Percentiles rank a stretch among this genome's conserved stretches.
Evolutionary conservation across 2,113 vertebrate genomes (phyloP).

Genomic region (Triplophysa dalaica): DNA sequence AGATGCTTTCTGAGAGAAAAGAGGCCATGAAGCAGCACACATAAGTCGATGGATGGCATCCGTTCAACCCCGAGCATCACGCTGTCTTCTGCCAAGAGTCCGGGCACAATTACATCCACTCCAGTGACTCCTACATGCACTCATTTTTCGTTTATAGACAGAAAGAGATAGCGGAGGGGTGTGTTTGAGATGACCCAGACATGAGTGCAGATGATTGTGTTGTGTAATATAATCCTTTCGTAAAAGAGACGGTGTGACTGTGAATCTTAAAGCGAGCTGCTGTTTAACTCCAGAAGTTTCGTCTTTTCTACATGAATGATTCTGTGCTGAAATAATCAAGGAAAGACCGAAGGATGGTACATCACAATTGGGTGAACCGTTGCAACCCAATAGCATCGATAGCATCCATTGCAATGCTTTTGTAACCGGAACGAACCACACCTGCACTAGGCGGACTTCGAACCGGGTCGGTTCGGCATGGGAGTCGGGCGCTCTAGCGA

Average conservation of each 20-base stretch:
- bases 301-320: background rate
- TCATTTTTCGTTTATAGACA: slow-evolving; percentile 30
- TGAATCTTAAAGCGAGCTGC: slow-evolving; percentile 22
- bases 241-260: slow-evolving; percentile 7
- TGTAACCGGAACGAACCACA: no score
- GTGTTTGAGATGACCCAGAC: slow-evolving; percentile 3
- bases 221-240: slow-evolving; percentile 22
- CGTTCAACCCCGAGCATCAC: slow-evolving; percentile 25
- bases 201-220: slow-evolving; percentile 24
- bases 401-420: no score
- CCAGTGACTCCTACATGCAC: slow-evolving; percentile 15
- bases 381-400: no score
- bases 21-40: background rate
- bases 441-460: no score
- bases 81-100: slow-evolving; percentile 3
- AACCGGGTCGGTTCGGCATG: no score
- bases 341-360: background rate
- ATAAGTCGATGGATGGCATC: slow-evolving; percentile 24
- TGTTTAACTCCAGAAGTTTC: background rate
- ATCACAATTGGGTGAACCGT: background rate
- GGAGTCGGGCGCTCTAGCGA: no score
- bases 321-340: slow-evolving; percentile 6
- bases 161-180: background rate
- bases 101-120: slow-evolving; percentile 22
- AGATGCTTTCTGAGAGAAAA: background rate